These are phyloP conservation scores for Hippoglossus stenolepis DNA, from an alignment of 2,113 vertebrate species.

Conservation along the genomic window DNA sequence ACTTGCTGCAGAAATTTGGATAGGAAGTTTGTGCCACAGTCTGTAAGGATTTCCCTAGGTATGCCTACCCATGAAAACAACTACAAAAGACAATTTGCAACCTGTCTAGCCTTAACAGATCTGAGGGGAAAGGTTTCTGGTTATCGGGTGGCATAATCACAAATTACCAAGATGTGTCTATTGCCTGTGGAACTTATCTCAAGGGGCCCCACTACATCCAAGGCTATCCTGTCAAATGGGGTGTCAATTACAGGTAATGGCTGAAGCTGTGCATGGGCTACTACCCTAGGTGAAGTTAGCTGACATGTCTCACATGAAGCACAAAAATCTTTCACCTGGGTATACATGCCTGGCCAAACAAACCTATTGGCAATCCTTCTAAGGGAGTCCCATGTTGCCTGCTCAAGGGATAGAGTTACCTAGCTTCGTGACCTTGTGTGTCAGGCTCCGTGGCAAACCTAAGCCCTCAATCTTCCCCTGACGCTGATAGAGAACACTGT, in stretches of 20 bases:
- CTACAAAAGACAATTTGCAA: not conserved
- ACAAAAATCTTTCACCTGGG: not conserved
- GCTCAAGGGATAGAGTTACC: slow-evolving; percentile 16
- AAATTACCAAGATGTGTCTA: not conserved
- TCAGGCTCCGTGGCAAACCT: not conserved
- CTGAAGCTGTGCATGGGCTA: not conserved
- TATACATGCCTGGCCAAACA: slow-evolving; percentile 13
- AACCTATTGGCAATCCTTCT: not conserved
- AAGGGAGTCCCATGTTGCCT: not conserved
- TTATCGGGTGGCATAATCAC: not conserved
- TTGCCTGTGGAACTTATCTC: not conserved
- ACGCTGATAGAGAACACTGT: not conserved
- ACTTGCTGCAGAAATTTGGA: not conserved
- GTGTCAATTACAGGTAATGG: not conserved
- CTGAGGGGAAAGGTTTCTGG: not conserved
- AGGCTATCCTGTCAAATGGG: not conserved
- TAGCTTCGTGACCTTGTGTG: not conserved
- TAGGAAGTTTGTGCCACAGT: not conserved
- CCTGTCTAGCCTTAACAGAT: not conserved
- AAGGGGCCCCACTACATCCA: not conserved
- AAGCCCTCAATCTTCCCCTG: not conserved
- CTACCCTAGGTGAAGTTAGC: not conserved
- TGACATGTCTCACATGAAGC: not conserved
- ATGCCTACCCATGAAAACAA: not conserved
- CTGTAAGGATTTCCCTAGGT: not conserved